Conservation (phyloP, 2,797 vertebrate species). For the Danio kyathit region DNA sequence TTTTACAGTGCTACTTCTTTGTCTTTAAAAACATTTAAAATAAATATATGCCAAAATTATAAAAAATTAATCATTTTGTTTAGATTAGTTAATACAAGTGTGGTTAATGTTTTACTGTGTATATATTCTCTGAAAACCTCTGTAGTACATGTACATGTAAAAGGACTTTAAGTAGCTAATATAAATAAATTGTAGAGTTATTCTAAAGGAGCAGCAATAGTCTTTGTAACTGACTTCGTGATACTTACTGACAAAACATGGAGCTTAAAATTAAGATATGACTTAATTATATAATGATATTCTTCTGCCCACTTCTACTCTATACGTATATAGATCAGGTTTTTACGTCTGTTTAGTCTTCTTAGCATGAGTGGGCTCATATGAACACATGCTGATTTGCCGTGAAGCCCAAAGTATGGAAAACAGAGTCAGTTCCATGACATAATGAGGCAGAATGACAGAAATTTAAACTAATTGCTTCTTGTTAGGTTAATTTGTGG, state of each 20-base stretch:
- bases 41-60: too few relatives aligned
- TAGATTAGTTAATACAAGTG: background rate
- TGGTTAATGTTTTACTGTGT: background rate
- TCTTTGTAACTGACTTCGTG: background rate
- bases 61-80: background rate
- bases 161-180: background rate
- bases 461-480: conserved; percentile 23
- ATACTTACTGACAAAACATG: background rate
- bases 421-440: background rate
- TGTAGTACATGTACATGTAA: background rate
- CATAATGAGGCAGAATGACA: background rate
- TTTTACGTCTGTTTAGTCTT: too few relatives aligned
- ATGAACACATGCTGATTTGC: background rate
- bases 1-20: too few relatives aligned
- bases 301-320: too few relatives aligned
- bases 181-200: background rate
- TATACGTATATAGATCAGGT: too few relatives aligned
- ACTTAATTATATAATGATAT: too few relatives aligned
- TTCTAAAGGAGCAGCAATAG: background rate
- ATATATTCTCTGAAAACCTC: background rate
- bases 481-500: conserved; percentile 31
- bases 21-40: too few relatives aligned
- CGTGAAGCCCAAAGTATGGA: background rate
- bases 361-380: conserved; percentile 7
- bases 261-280: background rate